phyloP scores from a whole-genome alignment of 2,797 vertebrate genomes.

The Chromis chromis region DNA sequence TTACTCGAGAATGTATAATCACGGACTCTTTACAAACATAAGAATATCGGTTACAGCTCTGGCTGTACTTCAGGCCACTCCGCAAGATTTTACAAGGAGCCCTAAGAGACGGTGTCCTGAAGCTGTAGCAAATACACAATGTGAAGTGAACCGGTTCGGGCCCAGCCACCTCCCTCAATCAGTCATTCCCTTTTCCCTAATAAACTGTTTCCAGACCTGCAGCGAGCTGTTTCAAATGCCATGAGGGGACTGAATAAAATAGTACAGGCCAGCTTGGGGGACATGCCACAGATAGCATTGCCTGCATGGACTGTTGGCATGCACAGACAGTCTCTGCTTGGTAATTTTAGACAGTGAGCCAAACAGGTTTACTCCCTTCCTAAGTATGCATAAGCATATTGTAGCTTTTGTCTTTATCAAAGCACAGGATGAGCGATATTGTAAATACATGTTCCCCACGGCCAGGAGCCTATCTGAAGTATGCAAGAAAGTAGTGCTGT shows the following conservation, averaged over 20 bases:
- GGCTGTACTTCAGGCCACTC: slow-evolving; percentile 68
- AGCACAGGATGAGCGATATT: slow-evolving; percentile 72
- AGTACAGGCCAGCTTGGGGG: slow-evolving; percentile 64
- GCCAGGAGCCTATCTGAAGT: slow-evolving; percentile 51
- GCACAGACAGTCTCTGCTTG: slow-evolving; percentile 57
- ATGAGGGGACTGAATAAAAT: slow-evolving; percentile 68
- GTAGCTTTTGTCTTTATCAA: slow-evolving; percentile 71
- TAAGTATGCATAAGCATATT: slow-evolving; percentile 66
- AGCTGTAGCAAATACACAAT: slow-evolving; percentile 57
- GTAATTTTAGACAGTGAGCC: slow-evolving; percentile 74
- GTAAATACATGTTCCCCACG: slow-evolving; percentile 62
- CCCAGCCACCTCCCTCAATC: slow-evolving; percentile 43
- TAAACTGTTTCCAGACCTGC: slow-evolving; percentile 62
- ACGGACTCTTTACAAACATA: slow-evolving; percentile 71
- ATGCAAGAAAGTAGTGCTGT: slow-evolving; percentile 51
- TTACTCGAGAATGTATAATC: slow-evolving; percentile 53
- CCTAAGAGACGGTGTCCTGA: slow-evolving; percentile 69
- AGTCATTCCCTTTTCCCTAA: slow-evolving; percentile 58
- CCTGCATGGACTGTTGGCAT: slow-evolving; percentile 65
- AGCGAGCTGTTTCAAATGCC: slow-evolving; percentile 60
- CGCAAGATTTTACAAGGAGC: slow-evolving; percentile 68
- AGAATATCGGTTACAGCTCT: slow-evolving; percentile 78
- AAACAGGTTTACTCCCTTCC: slow-evolving; percentile 75
- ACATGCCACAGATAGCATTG: slow-evolving; percentile 76
- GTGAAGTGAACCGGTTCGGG: slow-evolving; percentile 56